Conservation (phyloP, 2,113 vertebrate species). For the Perognathus longimembris region DNA sequence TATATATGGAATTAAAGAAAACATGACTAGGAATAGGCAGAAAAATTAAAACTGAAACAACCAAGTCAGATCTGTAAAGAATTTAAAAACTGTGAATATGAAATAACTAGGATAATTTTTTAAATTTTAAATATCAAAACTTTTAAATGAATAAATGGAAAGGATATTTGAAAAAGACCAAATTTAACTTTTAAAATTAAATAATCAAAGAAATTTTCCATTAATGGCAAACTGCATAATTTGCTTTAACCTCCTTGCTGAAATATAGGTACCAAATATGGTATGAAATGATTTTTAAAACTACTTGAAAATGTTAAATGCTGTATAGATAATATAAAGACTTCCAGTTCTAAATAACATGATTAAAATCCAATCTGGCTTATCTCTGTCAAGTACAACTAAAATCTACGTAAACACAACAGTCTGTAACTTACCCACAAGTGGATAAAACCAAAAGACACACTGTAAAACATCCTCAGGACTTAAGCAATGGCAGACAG, state of each 20-base stretch:
- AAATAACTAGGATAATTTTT: neutral
- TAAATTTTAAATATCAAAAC: neutral
- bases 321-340: neutral
- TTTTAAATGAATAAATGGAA: neutral
- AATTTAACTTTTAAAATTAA: slow-evolving; percentile 24
- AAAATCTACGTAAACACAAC: neutral
- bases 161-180: neutral
- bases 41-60: neutral
- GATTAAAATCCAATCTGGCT: neutral
- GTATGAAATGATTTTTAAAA: neutral
- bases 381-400: neutral
- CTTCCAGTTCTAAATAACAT: neutral
- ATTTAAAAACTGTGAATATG: slow-evolving; percentile 7
- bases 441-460: too few relatives aligned
- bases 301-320: neutral
- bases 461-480: too few relatives aligned
- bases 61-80: neutral
- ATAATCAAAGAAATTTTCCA: neutral
- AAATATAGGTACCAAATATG: neutral
- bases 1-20: neutral
- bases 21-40: neutral
- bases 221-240: neutral
- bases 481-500: too few relatives aligned
- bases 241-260: neutral
- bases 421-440: too few relatives aligned